Base-by-base conservation (phyloP, 2,113 vertebrate species). In the Mastomys natalensis region DNA sequence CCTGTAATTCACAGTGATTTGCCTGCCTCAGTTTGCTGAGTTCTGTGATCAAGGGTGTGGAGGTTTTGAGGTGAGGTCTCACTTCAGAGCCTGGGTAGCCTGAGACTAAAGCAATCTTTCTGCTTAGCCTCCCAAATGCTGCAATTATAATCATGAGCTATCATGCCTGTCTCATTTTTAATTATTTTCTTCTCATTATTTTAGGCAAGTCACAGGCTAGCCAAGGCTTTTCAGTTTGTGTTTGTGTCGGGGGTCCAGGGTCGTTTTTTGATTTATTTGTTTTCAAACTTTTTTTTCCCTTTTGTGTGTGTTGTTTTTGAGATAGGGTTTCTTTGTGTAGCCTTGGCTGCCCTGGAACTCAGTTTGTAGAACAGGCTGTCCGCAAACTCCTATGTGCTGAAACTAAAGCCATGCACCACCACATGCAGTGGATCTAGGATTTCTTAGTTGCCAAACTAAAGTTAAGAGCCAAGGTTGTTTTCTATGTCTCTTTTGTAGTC, bases 131-230 rank as follows among this genome's bases (percentile, higher is more conserved):
- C 11, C 43, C 5, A 37, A 68, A 19, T 68, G 31, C 45, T 68
- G 45, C 7, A 34, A 2, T 53, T 70, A 26, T 15, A 87, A 68
- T 37, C 48, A n/a, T 70, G 45, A 37, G 19, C 29, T 45, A 48
- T 22, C 55, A 43, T 48, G 84, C 43, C 48, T 55, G 66, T 86
- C 62, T 68, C 31, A 81, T 58, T 87, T 93, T 17, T 68, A 22
- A 72, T 68, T 88, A 78, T n/a, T 95, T 60, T 88, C 82, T 97
- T 91, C 55, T 87, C 6, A 45, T 89, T 94, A 55, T 81, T n/a
- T 96, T 95, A 72, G 66, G 31, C 58, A 95, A 78, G n/a, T 77
- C 29, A 66, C 80, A 76, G n/a, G 81, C 58, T 17, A 62, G 9
- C 82, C 21, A 87, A 89, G 62, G 45, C 26, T 86, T 93, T 95